phyloP scores from a whole-genome alignment of 2,888 invertebrate species.

The Sinodicranocentrus sp. region DNA sequence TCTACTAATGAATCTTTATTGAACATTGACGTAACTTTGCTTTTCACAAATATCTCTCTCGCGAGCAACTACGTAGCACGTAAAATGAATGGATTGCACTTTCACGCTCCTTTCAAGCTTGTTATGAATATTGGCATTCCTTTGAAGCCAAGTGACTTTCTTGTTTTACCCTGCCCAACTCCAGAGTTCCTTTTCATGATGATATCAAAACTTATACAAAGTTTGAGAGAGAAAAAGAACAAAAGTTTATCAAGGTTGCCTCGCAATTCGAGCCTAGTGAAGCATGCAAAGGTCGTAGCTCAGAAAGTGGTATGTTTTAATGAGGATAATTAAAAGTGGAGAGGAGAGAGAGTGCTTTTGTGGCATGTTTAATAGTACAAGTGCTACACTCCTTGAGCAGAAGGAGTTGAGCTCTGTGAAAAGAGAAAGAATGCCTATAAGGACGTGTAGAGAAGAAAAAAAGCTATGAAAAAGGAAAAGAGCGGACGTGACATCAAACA shows the following conservation, averaged over 20 bases:
- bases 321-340: slow-evolving; percentile 73
- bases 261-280: slow-evolving; percentile 25
- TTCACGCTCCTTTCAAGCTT: neutral
- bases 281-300: slow-evolving; percentile 48
- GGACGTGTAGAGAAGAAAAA: slow-evolving; percentile 3
- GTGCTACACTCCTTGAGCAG: too few species aligned
- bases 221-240: slow-evolving; percentile 6
- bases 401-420: too few species aligned
- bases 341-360: slow-evolving; percentile 42
- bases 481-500: slow-evolving; percentile 65
- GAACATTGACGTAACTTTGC: slow-evolving; percentile 17
- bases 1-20: slow-evolving; percentile 33
- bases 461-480: slow-evolving; percentile 14
- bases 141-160: neutral
- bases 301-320: slow-evolving; percentile 68
- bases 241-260: slow-evolving; percentile 32
- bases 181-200: slow-evolving; percentile 8
- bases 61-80: neutral
- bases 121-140: slow-evolving; percentile 4
- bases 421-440: neutral
- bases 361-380: slow-evolving; percentile 30
- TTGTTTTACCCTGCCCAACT: neutral
- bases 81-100: slow-evolving; percentile 12
- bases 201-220: slow-evolving; percentile 3
- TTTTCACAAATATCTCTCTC: neutral